These are phyloP conservation scores for Muschampia plurimacula DNA, from an alignment of 2,888 invertebrate genomes.

Conservation along the genomic window DNA sequence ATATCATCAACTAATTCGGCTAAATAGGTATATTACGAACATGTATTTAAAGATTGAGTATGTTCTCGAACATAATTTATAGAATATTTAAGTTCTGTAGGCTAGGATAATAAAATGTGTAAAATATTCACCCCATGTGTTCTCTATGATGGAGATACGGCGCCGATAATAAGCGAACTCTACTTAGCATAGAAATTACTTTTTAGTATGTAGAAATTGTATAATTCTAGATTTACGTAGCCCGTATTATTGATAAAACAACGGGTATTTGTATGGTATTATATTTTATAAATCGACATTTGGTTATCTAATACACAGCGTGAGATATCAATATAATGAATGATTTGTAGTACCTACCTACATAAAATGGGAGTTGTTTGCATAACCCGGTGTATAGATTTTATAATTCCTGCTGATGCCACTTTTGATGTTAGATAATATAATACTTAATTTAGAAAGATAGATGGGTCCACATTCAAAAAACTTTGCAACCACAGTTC, in stretches of 20 bases:
- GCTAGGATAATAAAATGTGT: conserved; percentile 39
- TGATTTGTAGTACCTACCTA: too few relatives aligned
- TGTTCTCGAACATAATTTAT: background rate
- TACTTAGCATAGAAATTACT: conserved; percentile 66
- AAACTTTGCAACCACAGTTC: too few relatives aligned
- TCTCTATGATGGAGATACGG: conserved; percentile 49
- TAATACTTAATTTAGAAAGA: too few relatives aligned
- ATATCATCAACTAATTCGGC: too few relatives aligned
- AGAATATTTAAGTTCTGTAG: conserved; percentile 45
- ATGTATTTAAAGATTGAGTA: background rate
- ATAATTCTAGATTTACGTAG: conserved; percentile 27
- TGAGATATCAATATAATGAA: conserved; percentile 10
- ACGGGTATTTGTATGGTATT: background rate
- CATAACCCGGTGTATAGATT: too few relatives aligned
- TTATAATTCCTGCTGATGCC: too few relatives aligned
- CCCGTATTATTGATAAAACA: conserved; percentile 28
- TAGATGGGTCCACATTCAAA: too few relatives aligned
- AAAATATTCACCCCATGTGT: conserved; percentile 63
- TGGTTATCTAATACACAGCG: conserved; percentile 24
- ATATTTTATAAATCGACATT: conserved; percentile 17
- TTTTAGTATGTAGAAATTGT: conserved; percentile 43
- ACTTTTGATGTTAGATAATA: too few relatives aligned
- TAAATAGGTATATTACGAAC: too few relatives aligned
- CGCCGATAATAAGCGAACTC: conserved; percentile 59
- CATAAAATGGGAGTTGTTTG: too few relatives aligned